Conservation (phyloP, 2,797 vertebrate genomes). For the Rhadinocentrus ornatus region DNA sequence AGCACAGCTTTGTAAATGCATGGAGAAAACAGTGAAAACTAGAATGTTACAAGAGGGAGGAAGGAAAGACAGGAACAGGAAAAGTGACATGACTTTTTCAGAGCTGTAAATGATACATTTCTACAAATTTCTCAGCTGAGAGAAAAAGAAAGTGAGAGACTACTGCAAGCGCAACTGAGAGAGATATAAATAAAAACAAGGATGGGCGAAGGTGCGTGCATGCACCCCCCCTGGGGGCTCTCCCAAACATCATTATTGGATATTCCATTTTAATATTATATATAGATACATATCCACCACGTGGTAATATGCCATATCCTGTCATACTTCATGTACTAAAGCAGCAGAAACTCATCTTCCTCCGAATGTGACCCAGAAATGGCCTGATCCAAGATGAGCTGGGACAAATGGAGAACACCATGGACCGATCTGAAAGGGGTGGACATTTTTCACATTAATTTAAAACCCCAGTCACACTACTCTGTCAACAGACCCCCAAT, state of each 20-base stretch:
- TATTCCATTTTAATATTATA: constrained; percentile 74
- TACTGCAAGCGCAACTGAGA: constrained; percentile 66
- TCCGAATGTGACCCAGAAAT: constrained; percentile 20
- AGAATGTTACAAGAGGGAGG: constrained; percentile 82
- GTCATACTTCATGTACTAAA: constrained; percentile 68
- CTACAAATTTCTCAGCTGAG: constrained; percentile 87
- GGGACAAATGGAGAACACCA: constrained; percentile 46
- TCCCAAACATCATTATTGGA: constrained; percentile 68
- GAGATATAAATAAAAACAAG: constrained; percentile 58
- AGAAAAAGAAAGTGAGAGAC: constrained; percentile 61
- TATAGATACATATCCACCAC: constrained; percentile 78
- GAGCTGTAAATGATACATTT: constrained; percentile 92
- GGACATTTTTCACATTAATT: constrained; percentile 67
- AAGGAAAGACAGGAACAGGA: constrained; percentile 76
- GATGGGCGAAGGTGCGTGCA: constrained; percentile 57
- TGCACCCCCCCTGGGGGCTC: constrained; percentile 51
- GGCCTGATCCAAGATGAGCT: constrained; percentile 44
- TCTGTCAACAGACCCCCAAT: constrained; percentile 49
- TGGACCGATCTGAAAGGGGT: constrained; percentile 55
- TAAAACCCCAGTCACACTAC: constrained; percentile 55
- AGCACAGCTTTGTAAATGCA: constrained; percentile 99
- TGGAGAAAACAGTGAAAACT: constrained; percentile 89
- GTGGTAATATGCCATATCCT: constrained; percentile 70
- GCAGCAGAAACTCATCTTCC: constrained; percentile 42
- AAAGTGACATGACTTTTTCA: constrained; percentile 74